These are phyloP conservation scores for Trachelus troglodyta DNA, from an alignment of 2,888 invertebrate species.

Conservation along the genomic window DNA sequence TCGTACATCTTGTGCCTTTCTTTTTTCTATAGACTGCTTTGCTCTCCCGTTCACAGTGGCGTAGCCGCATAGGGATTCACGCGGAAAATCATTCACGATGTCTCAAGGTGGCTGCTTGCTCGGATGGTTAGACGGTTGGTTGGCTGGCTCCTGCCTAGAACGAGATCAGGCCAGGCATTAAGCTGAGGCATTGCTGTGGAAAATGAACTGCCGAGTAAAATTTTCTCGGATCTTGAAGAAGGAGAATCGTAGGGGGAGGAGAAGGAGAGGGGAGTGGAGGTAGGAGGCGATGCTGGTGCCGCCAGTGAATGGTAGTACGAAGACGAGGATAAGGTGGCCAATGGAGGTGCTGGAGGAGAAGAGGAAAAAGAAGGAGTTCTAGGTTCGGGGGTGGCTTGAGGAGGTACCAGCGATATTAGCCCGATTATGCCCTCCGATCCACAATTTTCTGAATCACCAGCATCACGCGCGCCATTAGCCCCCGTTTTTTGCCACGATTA, in stretches of 20 bases:
- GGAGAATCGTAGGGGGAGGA: constrained; percentile 3
- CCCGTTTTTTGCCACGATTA: constrained; percentile 39
- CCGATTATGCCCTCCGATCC: constrained; percentile 52
- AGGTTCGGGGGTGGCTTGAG: constrained; percentile 23
- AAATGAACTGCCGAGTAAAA: constrained; percentile 56
- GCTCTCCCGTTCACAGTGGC: neutral
- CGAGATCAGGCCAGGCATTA: constrained; percentile 37
- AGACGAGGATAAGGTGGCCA: neutral
- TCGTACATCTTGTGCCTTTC: neutral
- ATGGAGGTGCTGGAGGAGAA: constrained; percentile 9
- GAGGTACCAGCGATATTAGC: constrained; percentile 49
- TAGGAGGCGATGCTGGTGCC: neutral
- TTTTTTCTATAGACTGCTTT: neutral
- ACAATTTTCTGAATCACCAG: constrained; percentile 55
- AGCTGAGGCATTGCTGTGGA: constrained; percentile 53
- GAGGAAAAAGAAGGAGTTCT: constrained; percentile 22
- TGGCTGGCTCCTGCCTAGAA: neutral
- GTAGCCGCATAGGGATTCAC: neutral
- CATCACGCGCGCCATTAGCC: constrained; percentile 42
- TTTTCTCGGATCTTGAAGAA: constrained; percentile 42
- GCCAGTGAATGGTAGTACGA: neutral
- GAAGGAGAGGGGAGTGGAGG: constrained; percentile 11
- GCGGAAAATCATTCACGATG: neutral
- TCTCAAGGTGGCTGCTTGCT: neutral
- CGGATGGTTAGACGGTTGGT: neutral